Conservation (phyloP, 2,888 invertebrate genomes). For the Pheosia tremula region DNA sequence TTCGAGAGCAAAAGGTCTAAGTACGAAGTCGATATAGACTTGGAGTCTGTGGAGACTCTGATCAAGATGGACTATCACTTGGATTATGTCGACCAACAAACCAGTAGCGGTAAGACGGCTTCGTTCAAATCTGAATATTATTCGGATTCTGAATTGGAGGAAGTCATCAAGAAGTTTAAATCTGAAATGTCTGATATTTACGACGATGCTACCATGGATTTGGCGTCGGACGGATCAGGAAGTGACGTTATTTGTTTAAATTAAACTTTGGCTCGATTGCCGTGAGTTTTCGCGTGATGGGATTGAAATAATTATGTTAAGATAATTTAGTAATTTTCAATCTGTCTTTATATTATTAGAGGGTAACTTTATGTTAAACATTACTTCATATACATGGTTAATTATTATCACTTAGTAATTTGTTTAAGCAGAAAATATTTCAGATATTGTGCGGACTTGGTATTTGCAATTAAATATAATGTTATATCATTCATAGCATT, state of each 20-base stretch:
- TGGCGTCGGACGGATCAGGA: constrained; percentile 56
- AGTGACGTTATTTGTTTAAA: constrained; percentile 48
- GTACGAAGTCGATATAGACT: constrained; percentile 58
- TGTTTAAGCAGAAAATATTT: no score
- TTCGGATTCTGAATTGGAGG: constrained; percentile 44
- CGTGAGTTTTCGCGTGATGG: no score
- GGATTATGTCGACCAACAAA: constrained; percentile 53
- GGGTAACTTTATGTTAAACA: no score
- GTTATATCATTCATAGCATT: no score
- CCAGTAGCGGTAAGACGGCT: constrained; percentile 28
- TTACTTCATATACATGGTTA: no score
- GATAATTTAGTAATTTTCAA: no score
- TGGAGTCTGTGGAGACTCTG: constrained; percentile 66
- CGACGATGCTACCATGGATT: constrained; percentile 71
- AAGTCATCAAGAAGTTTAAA: constrained; percentile 54
- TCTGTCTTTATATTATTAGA: no score
- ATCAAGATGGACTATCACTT: constrained; percentile 52
- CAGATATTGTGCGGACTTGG: no score
- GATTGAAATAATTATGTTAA: no score
- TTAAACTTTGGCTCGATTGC: constrained; percentile 17
- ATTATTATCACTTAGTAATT: no score
- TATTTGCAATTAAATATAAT: no score
- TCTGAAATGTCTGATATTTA: constrained; percentile 63
- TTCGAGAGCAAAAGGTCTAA: constrained; percentile 18
- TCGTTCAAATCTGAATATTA: constrained; percentile 44